These are phyloP conservation scores for Ptyas mucosa DNA, from an alignment of 2,113 vertebrate genomes.

Conservation along the genomic window DNA sequence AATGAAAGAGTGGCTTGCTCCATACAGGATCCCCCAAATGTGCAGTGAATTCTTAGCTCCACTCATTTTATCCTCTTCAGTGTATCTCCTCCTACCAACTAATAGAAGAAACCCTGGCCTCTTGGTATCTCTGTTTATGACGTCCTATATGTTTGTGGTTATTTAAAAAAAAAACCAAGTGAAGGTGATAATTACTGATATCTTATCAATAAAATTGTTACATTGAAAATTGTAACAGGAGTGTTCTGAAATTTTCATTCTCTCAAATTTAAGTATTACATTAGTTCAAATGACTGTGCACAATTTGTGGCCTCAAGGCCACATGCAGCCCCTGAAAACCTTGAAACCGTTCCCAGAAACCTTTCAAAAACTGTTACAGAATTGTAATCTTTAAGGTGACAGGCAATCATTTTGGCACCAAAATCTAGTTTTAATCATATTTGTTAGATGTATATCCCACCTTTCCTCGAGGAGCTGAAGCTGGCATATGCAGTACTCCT, in stretches of 20 bases:
- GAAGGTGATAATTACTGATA: constrained; percentile 78
- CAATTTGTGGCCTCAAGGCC: not conserved
- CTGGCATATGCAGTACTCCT: not conserved
- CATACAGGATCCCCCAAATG: constrained; percentile 59
- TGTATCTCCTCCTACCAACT: constrained; percentile 44
- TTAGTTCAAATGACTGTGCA: not conserved
- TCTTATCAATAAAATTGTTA: constrained; percentile 74
- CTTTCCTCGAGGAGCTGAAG: not conserved
- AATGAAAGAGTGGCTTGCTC: constrained; percentile 60
- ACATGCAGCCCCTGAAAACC: not conserved
- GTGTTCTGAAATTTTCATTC: constrained; percentile 29
- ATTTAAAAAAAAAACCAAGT: constrained; percentile 63
- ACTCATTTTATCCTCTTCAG: not conserved
- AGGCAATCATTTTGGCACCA: not conserved
- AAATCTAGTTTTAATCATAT: not conserved
- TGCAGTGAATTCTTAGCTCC: constrained; percentile 49
- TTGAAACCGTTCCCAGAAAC: not conserved
- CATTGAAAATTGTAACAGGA: constrained; percentile 46
- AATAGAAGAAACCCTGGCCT: constrained; percentile 43
- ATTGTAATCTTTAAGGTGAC: not conserved
- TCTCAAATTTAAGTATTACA: not conserved
- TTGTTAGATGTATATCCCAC: not conserved
- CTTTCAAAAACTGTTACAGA: not conserved
- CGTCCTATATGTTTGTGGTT: constrained; percentile 72
- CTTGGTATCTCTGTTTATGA: constrained; percentile 65